Evolutionary conservation across 2,888 invertebrate species (phyloP).

Genomic region (Dysmachus trigonus): DNA sequence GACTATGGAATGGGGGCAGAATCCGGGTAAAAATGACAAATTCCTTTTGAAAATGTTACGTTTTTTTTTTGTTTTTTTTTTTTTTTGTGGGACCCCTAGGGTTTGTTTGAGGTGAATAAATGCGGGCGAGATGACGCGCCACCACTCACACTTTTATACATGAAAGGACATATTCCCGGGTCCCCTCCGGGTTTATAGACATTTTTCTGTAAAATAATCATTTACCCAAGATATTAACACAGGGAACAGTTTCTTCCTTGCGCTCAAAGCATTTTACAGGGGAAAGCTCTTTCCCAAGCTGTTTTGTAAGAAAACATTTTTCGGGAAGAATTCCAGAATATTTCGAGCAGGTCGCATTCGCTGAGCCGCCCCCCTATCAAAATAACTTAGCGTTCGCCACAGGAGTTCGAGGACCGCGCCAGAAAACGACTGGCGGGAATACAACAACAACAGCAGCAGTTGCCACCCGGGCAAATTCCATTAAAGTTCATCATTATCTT

Average conservation of each 20-base stretch:
- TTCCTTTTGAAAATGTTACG: conserved; percentile 3
- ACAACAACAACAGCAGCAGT: background rate
- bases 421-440: background rate
- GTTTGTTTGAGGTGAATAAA: background rate
- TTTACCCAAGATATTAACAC: conserved; percentile 30
- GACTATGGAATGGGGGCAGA: background rate
- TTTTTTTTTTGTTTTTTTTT: too few species aligned
- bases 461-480: background rate
- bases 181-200: background rate
- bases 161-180: background rate
- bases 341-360: background rate
- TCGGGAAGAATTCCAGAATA: background rate
- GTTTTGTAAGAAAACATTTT: conserved; percentile 28
- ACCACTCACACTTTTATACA: background rate
- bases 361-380: background rate
- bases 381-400: conserved; percentile 14
- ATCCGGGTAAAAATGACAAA: background rate
- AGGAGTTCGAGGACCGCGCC: background rate
- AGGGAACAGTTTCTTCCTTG: conserved; percentile 1
- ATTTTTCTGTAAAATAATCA: conserved; percentile 24
- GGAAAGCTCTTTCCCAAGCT: conserved; percentile 9
- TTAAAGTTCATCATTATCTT: conserved; percentile 16
- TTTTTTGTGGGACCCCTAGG: background rate
- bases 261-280: conserved; percentile 25
- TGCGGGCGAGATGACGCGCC: background rate